Evolutionary conservation across 2,113 vertebrate species (phyloP).

Genomic region (Phalacrocorax brasilianus): DNA sequence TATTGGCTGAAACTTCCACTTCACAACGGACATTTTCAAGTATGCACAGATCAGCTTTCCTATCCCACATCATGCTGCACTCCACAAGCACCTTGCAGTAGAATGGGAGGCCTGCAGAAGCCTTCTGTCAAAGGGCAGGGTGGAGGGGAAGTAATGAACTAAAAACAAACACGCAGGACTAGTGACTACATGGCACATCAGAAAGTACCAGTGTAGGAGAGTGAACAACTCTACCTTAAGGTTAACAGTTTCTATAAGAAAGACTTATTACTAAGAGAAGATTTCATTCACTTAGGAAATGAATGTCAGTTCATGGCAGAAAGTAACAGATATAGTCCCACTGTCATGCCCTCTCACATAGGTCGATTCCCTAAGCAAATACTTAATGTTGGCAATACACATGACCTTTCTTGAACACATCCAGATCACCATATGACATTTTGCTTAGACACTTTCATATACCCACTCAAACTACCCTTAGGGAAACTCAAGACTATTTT

Average conservation of each 20-base stretch:
- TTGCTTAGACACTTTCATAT: neutral
- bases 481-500: neutral
- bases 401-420: neutral
- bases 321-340: neutral
- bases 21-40: neutral
- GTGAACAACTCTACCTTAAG: neutral
- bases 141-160: neutral
- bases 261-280: neutral
- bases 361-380: constrained; percentile 7
- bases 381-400: neutral
- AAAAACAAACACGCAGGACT: neutral
- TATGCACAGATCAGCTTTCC: neutral
- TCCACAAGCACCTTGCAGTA: neutral
- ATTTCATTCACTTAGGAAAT: neutral
- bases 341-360: neutral
- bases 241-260: neutral
- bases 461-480: neutral
- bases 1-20: neutral
- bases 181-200: neutral
- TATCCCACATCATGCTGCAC: neutral
- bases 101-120: neutral
- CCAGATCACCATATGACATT: constrained; percentile 22
- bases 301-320: neutral
- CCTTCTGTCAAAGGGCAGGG: neutral
- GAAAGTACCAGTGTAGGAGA: neutral